phyloP scores from a whole-genome alignment of 2,797 vertebrate species.

The Malurus leucopterus region DNA sequence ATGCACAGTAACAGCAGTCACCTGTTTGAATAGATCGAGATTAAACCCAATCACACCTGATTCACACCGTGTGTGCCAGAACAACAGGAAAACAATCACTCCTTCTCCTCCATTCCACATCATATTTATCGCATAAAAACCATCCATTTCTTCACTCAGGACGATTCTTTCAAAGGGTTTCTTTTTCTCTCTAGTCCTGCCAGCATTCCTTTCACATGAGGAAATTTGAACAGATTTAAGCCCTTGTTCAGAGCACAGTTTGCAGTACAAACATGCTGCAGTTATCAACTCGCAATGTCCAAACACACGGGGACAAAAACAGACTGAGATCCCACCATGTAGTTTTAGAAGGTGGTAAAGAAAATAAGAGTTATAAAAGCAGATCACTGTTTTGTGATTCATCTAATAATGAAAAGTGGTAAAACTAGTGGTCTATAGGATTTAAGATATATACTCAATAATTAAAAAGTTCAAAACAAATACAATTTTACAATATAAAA shows the following conservation, averaged over 20 bases:
- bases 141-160: background rate
- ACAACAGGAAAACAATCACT: conserved; percentile 1
- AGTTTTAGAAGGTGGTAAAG: background rate
- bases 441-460: background rate
- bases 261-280: conserved; percentile 66
- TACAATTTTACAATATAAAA: background rate
- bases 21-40: background rate
- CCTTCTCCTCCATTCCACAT: conserved; percentile 16
- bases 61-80: background rate
- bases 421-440: background rate
- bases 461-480: background rate
- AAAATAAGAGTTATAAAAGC: background rate
- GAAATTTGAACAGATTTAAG: conserved; percentile 53
- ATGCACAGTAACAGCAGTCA: background rate
- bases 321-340: background rate
- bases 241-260: conserved; percentile 58
- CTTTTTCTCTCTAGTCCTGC: conserved; percentile 57
- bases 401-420: background rate
- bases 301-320: conserved; percentile 20
- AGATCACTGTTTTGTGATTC: background rate
- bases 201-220: conserved; percentile 72
- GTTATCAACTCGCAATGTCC: conserved; percentile 55
- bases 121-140: background rate
- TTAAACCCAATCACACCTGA: background rate
- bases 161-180: conserved; percentile 20